Base-by-base conservation (phyloP, 2,113 vertebrate species). In the Origma solitaria region DNA sequence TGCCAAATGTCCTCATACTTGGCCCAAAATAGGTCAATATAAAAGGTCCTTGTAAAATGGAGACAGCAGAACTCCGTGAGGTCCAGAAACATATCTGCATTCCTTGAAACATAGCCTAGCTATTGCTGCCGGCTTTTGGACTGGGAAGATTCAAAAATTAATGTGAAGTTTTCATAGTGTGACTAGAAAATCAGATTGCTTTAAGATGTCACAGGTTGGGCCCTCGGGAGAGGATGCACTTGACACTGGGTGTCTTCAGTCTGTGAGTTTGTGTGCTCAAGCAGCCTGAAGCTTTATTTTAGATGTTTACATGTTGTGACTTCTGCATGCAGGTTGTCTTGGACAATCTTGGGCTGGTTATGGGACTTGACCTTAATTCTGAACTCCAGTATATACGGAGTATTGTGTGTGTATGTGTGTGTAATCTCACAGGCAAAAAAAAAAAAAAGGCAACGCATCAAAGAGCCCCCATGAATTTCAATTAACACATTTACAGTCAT, bases 401-500 rank as follows among this genome's bases (percentile, higher is more conserved):
- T 33, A 30, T 4, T 88, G 20, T 51, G 44, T 54, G 21, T 82
- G 38, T 50, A 40, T 54, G 18, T 83, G 51, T 53, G 28, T 53
- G 42, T 89, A 62, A 85, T 86, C 69, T 95, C 60, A 28, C 47
- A 53, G 71, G 50, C 22, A 50, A 70, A 75, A 35, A 68, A 66
- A 47, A 57, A 37, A 57, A 68, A 80, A 45, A 80, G 0, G 42
- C 38, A 76, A 45, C 3, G 65, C 89, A 94, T 85, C 82, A 83
- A 86, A 94, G 93, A 91, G 27, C 70, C 75, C 75, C 93, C 79
- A 49, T 96, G 88, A 94, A 96, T 97, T 96, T 95, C 90, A 96
- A 80, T 96, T 95, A 97, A 94, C 79, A 60, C 88, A 86, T 96
- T 96, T 96, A 71, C 88, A 94, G 90, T 96, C 93, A 92, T 96